Conservation (phyloP, 2,888 invertebrate genomes). For the Mechanitis messenoides region DNA sequence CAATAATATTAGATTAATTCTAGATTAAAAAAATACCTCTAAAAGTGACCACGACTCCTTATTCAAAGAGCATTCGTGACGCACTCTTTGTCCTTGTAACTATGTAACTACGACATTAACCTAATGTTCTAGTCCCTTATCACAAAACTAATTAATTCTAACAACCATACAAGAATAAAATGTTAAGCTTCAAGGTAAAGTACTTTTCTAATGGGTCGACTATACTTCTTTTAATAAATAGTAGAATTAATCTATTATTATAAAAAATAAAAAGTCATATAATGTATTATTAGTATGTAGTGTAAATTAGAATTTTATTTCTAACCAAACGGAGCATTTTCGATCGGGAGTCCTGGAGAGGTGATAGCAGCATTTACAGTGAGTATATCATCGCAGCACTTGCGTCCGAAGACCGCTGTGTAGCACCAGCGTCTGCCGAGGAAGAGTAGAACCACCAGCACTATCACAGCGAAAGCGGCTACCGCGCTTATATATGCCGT, state of each 20-base stretch:
- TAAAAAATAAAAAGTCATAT: not conserved
- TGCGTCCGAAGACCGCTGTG: constrained; percentile 57
- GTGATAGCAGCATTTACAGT: constrained; percentile 62
- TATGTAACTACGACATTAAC: constrained; percentile 12
- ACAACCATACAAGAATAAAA: constrained; percentile 17
- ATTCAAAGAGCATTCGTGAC: constrained; percentile 41
- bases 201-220: constrained; percentile 8
- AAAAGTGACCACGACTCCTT: constrained; percentile 15
- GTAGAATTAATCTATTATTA: no score
- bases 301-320: not conserved
- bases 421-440: constrained; percentile 84
- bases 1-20: constrained; percentile 8
- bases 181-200: constrained; percentile 1
- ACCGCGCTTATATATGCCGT: constrained; percentile 92
- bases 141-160: constrained; percentile 12
- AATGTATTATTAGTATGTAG: not conserved
- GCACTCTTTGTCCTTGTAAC: constrained; percentile 31
- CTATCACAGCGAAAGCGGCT: constrained; percentile 87
- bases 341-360: constrained; percentile 53
- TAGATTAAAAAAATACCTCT: constrained; percentile 3
- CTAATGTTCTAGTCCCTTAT: constrained; percentile 20
- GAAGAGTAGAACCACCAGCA: constrained; percentile 90
- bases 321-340: constrained; percentile 69
- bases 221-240: not conserved
- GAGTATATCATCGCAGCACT: constrained; percentile 64